These are phyloP conservation scores for Chloromyia formosa DNA, from an alignment of 2,888 invertebrate species.

Conservation along the genomic window DNA sequence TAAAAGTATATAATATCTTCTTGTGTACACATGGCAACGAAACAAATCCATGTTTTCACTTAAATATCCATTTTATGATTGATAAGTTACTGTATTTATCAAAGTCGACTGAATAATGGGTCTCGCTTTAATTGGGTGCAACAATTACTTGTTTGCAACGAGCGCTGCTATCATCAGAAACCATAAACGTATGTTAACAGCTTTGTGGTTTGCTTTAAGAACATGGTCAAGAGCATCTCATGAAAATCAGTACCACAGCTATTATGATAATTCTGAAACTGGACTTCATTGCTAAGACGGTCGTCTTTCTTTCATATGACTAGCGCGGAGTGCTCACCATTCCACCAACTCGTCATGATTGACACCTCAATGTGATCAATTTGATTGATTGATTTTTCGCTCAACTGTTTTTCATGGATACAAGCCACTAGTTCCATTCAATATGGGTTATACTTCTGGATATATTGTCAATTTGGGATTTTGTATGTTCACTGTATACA, in stretches of 20 bases:
- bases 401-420: constrained; percentile 33
- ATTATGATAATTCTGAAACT: constrained; percentile 37
- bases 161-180: constrained; percentile 12
- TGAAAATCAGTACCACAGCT: neutral
- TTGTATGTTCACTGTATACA: too few species aligned
- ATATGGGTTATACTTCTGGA: neutral
- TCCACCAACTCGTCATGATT: constrained; percentile 42
- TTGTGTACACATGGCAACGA: too few species aligned
- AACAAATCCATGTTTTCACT: too few species aligned
- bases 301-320: constrained; percentile 28
- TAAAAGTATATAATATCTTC: too few species aligned
- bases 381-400: constrained; percentile 44
- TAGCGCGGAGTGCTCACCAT: constrained; percentile 22
- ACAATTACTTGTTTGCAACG: constrained; percentile 33
- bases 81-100: constrained; percentile 27
- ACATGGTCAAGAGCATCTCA: constrained; percentile 31
- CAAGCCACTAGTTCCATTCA: neutral
- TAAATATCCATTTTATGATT: constrained; percentile 14
- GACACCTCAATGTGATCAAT: constrained; percentile 44
- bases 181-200: constrained; percentile 43
- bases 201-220: neutral
- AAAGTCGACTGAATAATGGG: constrained; percentile 28
- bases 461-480: constrained; percentile 39
- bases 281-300: constrained; percentile 34
- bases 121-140: constrained; percentile 37